Conservation (phyloP, 1,140 invertebrate species). For the Pristionchus pacificus region DNA sequence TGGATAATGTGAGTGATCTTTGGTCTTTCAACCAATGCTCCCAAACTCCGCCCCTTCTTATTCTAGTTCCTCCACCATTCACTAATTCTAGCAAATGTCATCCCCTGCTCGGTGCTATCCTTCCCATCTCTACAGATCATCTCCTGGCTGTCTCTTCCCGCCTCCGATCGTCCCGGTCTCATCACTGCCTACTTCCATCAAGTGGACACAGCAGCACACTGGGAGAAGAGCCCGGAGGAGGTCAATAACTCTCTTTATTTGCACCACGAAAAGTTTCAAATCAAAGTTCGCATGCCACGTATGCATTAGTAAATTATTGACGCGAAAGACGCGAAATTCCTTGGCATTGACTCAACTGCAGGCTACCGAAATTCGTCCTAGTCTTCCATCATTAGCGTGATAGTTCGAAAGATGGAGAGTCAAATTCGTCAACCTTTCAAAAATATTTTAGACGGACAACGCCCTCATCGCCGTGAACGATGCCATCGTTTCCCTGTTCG, state of each 20-base stretch:
- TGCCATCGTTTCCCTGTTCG: conserved; percentile 40
- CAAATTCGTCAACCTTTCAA: conserved; percentile 9
- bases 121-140: conserved; percentile 63
- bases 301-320: too few relatives aligned
- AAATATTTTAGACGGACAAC: conserved; percentile 34
- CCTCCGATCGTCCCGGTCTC: conserved; percentile 58
- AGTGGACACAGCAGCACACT: conserved; percentile 65
- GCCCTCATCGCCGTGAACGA: conserved; percentile 33
- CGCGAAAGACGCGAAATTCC: too few relatives aligned
- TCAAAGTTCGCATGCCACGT: too few relatives aligned
- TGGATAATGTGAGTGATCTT: neutral
- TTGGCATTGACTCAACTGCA: too few relatives aligned
- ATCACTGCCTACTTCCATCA: conserved; percentile 71
- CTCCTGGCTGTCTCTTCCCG: conserved; percentile 67
- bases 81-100: too few relatives aligned
- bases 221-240: conserved; percentile 14
- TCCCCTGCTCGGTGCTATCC: too few relatives aligned
- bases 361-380: too few relatives aligned
- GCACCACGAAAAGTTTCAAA: neutral
- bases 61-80: too few relatives aligned
- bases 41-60: too few relatives aligned
- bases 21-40: neutral
- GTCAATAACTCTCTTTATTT: conserved; percentile 1
- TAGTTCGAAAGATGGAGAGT: too few relatives aligned
- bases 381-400: too few relatives aligned